These are phyloP conservation scores for Phymanthus crucifer DNA, from an alignment of 92 coral and sea anemone species.

Conservation along the genomic window DNA sequence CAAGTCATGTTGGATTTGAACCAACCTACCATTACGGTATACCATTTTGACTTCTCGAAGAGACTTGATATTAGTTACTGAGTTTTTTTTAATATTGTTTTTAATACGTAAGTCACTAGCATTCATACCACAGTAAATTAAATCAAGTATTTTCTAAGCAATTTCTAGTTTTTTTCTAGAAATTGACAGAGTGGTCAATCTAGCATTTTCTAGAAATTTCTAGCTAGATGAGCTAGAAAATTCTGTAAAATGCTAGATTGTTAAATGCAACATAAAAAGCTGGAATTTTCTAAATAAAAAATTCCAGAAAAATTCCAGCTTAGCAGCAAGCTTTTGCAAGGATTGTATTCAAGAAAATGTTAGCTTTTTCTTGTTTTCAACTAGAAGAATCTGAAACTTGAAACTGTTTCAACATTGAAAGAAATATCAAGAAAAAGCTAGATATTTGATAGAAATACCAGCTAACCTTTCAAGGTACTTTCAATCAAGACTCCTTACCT, in stretches of 20 bases:
- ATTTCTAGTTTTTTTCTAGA: constrained; percentile 11
- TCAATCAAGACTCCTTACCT: neutral
- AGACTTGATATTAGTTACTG: no score
- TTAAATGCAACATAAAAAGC: constrained; percentile 11
- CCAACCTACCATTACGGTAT: no score
- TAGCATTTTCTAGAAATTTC: constrained; percentile 1
- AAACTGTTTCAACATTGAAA: neutral
- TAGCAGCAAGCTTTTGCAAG: constrained; percentile 4
- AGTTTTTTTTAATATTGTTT: no score
- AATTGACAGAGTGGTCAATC: constrained; percentile 6
- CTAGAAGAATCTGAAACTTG: neutral
- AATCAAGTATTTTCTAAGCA: neutral
- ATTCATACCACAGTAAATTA: neutral
- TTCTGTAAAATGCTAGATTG: constrained; percentile 5
- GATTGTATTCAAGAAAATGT: neutral
- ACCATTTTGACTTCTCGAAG: no score
- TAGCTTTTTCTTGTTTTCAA: neutral
- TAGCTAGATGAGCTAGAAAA: neutral
- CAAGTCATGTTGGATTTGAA: no score
- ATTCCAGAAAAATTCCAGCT: constrained; percentile 8
- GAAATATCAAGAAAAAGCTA: neutral
- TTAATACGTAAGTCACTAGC: no score
- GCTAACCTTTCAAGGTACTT: neutral
- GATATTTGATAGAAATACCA: neutral
- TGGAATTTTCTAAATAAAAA: neutral